Evolutionary conservation across 1,140 invertebrate species (phyloP), one percentile per base, ranked within the genome.

Genomic region (Alviniconcha marisindica): DNA sequence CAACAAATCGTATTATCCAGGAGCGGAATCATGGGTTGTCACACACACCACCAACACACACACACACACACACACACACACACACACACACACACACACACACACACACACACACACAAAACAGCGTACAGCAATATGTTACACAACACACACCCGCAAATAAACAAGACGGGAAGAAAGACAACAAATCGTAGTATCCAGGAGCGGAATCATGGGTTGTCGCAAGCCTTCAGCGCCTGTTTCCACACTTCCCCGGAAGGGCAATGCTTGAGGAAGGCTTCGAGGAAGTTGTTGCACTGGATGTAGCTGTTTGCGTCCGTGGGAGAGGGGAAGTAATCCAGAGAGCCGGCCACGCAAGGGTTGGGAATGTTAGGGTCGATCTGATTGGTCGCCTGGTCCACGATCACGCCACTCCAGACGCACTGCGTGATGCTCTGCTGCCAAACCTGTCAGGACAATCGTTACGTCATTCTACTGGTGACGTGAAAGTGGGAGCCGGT

Each of bases 211-310:
- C 56, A 80, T 1, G 60, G 60, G 7, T 12, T 36, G n/a, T 21
- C 78, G 48, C 86, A 87, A 1, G 83, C 77, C 51, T 81, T 81
- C 38, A 73, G 77, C 10, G 63, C 73, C 31, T 80, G 69, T 28
- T 83, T 87, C 86, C 86, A 87, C 48, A 85, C 78, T 31, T 80
- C 28, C 0, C 85, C 83, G 12, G 60, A 31, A 12, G 60, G 48
- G 73, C 86, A 87, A 21, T 54, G 40, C 12, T 73, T 44, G 1
- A 79, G 79, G 28, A 76, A 87, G 7, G 82, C 86, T 44, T 85
- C 84, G n/a, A 83, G 85, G 38, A 78, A 51, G 5, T n/a, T 12
- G 69, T 87, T 83, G 77, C 86, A 87, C 28, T 85, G 69, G 63
- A 87, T 87, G 60, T 85, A 87, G 40, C 79, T 82, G 0, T 33